Evolutionary conservation across 2,888 invertebrate species (phyloP).

Genomic region (Epinotia bilunana): DNA sequence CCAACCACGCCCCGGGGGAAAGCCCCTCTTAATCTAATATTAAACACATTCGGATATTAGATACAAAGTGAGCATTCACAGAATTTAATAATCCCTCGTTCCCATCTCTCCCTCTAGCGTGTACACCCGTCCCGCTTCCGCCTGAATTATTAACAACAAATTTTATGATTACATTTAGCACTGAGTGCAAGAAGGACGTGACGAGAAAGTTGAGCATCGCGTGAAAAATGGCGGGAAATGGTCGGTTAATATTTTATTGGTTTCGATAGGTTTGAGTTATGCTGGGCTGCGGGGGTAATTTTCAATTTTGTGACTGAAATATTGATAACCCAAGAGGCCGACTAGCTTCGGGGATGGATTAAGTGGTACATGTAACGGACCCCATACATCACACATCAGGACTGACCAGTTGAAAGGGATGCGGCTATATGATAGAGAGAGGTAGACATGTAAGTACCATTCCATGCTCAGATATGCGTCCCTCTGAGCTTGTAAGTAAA

Average conservation of each 20-base stretch:
- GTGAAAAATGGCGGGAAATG: slow-evolving; percentile 80
- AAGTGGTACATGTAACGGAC: slow-evolving; percentile 27
- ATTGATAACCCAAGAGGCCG: slow-evolving; percentile 69
- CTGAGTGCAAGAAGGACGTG: slow-evolving; percentile 79
- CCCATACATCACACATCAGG: slow-evolving; percentile 6
- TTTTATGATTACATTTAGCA: slow-evolving; percentile 84
- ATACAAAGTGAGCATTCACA: slow-evolving; percentile 84
- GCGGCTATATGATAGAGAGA: background rate
- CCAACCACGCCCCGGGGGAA: slow-evolving; percentile 70
- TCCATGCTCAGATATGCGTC: no score
- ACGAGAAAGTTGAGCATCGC: slow-evolving; percentile 72
- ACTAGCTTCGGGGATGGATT: slow-evolving; percentile 52
- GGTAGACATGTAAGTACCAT: background rate
- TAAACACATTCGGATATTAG: slow-evolving; percentile 84
- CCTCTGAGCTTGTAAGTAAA: background rate
- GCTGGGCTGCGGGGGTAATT: slow-evolving; percentile 73
- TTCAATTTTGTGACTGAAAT: slow-evolving; percentile 83
- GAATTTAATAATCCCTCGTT: slow-evolving; percentile 82
- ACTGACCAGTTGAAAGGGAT: background rate
- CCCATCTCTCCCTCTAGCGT: slow-evolving; percentile 62
- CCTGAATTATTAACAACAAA: slow-evolving; percentile 83
- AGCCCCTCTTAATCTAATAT: slow-evolving; percentile 81
- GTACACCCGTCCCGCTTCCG: slow-evolving; percentile 56
- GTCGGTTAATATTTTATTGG: slow-evolving; percentile 83
- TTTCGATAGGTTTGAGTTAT: slow-evolving; percentile 82